A percentile compares a stretch with the other conserved stretches of the same genome.
Conservation (phyloP, 2,888 invertebrate species). For the Empis stercorea region DNA sequence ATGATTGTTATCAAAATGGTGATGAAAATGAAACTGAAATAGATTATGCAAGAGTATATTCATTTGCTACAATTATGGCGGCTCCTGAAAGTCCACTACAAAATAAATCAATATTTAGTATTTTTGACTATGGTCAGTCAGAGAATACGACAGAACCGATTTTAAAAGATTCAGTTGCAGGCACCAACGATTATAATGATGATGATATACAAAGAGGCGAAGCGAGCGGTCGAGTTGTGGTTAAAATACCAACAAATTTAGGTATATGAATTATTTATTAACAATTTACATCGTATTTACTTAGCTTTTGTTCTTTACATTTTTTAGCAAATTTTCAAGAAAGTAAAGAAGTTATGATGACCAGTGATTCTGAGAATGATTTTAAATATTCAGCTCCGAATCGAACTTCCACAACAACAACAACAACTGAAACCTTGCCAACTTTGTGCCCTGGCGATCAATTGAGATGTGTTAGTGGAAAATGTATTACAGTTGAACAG, state of each 20-base stretch:
- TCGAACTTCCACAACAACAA: slow-evolving; percentile 16
- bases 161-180: slow-evolving; percentile 9
- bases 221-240: slow-evolving; percentile 11
- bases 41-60: slow-evolving; percentile 23
- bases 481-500: slow-evolving; percentile 48
- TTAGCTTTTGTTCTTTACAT: background rate
- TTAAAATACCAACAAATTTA: slow-evolving; percentile 11
- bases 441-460: slow-evolving; percentile 40
- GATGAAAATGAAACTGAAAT: slow-evolving; percentile 24
- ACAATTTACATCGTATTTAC: background rate
- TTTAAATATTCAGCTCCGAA: slow-evolving; percentile 28
- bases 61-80: slow-evolving; percentile 29
- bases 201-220: slow-evolving; percentile 13
- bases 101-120: slow-evolving; percentile 18
- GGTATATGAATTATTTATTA: slow-evolving; percentile 6
- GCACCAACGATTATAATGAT: slow-evolving; percentile 16
- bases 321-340: slow-evolving; percentile 40
- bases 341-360: slow-evolving; percentile 47
- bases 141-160: slow-evolving; percentile 15
- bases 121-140: slow-evolving; percentile 19
- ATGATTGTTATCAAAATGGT: slow-evolving; percentile 37
- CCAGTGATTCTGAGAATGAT: slow-evolving; percentile 41
- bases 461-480: slow-evolving; percentile 48
- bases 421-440: slow-evolving; percentile 28
- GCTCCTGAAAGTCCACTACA: slow-evolving; percentile 25